Percentiles rank a stretch among this genome's conserved stretches.
phyloP scores from a whole-genome alignment of 2,888 invertebrate genomes.

The Ichneumon xanthorius region DNA sequence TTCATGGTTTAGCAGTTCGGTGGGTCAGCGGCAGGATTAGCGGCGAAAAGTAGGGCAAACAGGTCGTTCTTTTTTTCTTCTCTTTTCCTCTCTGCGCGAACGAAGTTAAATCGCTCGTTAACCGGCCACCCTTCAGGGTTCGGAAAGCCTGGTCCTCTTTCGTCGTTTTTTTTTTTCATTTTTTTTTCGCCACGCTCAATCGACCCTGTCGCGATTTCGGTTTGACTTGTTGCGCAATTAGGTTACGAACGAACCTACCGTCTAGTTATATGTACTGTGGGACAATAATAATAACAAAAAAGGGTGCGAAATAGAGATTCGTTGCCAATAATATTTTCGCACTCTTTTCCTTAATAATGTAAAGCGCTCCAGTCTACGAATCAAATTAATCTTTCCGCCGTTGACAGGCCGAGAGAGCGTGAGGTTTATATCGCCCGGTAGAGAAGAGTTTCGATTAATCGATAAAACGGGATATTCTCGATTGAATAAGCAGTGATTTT shows the following conservation, averaged over 20 bases:
- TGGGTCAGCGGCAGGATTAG: slow-evolving; percentile 62
- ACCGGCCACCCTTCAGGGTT: slow-evolving; percentile 56
- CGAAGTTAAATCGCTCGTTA: slow-evolving; percentile 63
- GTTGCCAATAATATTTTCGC: background rate
- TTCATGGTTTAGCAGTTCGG: slow-evolving; percentile 74
- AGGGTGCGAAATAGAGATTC: background rate
- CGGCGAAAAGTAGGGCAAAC: slow-evolving; percentile 64
- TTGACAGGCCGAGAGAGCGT: background rate
- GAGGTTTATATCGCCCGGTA: background rate
- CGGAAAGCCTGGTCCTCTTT: slow-evolving; percentile 31
- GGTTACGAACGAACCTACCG: background rate
- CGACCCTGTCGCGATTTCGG: slow-evolving; percentile 27
- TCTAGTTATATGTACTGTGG: background rate
- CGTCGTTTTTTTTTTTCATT: slow-evolving; percentile 26
- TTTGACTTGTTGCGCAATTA: slow-evolving; percentile 34
- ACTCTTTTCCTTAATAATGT: background rate
- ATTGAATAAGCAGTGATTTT: slow-evolving; percentile 34
- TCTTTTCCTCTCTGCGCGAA: slow-evolving; percentile 43
- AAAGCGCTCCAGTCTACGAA: background rate
- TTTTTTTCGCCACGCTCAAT: slow-evolving; percentile 30
- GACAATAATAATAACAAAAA: background rate
- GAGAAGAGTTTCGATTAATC: slow-evolving; percentile 19
- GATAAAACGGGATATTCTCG: slow-evolving; percentile 41
- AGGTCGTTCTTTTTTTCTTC: slow-evolving; percentile 36
- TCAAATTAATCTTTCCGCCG: background rate